Evolutionary conservation across 2,888 invertebrate species (phyloP).

Genomic region (Tetranychus truncatus): DNA sequence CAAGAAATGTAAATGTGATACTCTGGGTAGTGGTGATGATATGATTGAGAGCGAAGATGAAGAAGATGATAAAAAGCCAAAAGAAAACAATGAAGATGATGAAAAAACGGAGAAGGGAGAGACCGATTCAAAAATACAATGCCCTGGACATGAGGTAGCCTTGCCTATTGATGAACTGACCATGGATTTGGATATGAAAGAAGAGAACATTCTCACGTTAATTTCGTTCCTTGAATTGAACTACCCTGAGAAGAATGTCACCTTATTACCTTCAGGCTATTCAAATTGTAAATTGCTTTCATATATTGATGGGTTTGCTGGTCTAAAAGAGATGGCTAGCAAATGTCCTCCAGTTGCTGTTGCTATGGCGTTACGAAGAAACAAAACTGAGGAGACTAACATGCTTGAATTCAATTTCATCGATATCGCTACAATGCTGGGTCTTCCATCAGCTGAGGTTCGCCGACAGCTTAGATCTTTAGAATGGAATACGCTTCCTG

Average conservation of each 20-base stretch:
- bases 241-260: conserved; percentile 48
- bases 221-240: conserved; percentile 78
- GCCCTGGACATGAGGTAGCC: conserved; percentile 74
- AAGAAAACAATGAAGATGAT: not conserved
- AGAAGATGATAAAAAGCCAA: not conserved
- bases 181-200: conserved; percentile 59
- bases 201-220: conserved; percentile 70
- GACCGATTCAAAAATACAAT: conserved; percentile 31
- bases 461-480: conserved; percentile 71
- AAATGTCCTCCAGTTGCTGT: conserved; percentile 45
- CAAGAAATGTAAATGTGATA: conserved; percentile 50
- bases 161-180: conserved; percentile 62
- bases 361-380: conserved; percentile 68
- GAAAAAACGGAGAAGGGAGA: not conserved
- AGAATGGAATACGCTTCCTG: conserved; percentile 47
- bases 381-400: conserved; percentile 32
- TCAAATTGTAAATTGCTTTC: conserved; percentile 61
- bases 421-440: conserved; percentile 65
- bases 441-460: conserved; percentile 74
- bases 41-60: not conserved
- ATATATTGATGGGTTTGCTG: conserved; percentile 51
- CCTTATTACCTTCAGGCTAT: conserved; percentile 63
- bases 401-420: conserved; percentile 57
- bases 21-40: conserved; percentile 11
- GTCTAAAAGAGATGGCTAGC: conserved; percentile 41